Percentiles rank a stretch among this genome's conserved stretches.
These are phyloP conservation scores for Lutjanus erythropterus DNA, from an alignment of 2,113 vertebrate species.

Conservation along the genomic window DNA sequence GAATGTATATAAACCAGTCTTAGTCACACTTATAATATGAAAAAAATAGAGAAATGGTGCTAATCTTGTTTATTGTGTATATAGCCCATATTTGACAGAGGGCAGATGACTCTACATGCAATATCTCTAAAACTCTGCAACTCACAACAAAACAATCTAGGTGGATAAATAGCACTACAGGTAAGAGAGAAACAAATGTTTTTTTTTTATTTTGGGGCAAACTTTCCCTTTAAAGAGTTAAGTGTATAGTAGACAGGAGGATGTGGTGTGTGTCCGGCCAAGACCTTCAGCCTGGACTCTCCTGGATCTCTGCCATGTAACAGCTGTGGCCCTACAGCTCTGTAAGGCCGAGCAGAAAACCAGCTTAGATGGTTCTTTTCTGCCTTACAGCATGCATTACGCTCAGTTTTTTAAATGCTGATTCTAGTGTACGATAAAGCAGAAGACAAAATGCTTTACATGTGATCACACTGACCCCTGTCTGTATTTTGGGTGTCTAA, in stretches of 20 bases:
- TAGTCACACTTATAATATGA: too few species aligned
- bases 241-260: neutral
- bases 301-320: conserved; percentile 49
- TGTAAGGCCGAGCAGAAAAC: conserved; percentile 23
- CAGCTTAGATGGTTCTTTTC: conserved; percentile 14
- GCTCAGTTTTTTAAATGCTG: neutral
- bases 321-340: conserved; percentile 42
- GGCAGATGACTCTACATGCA: too few species aligned
- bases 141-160: too few species aligned
- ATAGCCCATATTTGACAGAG: too few species aligned
- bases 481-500: neutral
- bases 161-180: too few species aligned
- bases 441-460: neutral
- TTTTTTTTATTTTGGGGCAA: too few species aligned
- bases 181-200: too few species aligned
- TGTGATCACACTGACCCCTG: neutral
- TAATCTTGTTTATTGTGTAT: too few species aligned
- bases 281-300: conserved; percentile 45
- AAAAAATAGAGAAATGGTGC: too few species aligned
- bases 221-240: too few species aligned
- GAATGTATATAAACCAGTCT: too few species aligned
- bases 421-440: neutral
- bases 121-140: too few species aligned
- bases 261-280: conserved; percentile 35
- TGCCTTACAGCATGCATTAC: neutral